These are phyloP conservation scores for Riparia riparia DNA, from an alignment of 2,113 vertebrate genomes.

Conservation along the genomic window DNA sequence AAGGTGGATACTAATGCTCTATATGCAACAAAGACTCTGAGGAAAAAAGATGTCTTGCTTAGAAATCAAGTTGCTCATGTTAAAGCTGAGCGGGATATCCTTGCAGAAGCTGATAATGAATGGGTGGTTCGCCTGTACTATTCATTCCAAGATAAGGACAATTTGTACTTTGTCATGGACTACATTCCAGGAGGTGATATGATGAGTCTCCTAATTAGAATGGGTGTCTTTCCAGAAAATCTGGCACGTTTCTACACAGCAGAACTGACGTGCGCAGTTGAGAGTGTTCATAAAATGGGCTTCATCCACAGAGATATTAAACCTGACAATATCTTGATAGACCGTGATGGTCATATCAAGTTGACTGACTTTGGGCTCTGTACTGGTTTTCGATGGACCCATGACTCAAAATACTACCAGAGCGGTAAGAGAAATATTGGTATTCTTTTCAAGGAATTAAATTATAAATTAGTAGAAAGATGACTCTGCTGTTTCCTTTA, in stretches of 20 bases:
- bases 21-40: slow-evolving; percentile 99
- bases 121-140: slow-evolving; percentile 99
- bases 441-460: background rate
- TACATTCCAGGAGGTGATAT: slow-evolving; percentile 99
- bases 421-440: slow-evolving; percentile 85
- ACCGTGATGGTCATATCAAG: slow-evolving; percentile 97
- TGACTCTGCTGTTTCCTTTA: background rate
- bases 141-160: slow-evolving; percentile 98
- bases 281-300: slow-evolving; percentile 99
- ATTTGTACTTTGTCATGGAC: slow-evolving; percentile 99
- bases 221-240: slow-evolving; percentile 95
- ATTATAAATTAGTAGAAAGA: background rate
- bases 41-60: slow-evolving; percentile 96
- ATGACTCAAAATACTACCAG: slow-evolving; percentile 99
- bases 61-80: slow-evolving; percentile 98
- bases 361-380: slow-evolving; percentile 97
- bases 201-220: slow-evolving; percentile 98
- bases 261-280: slow-evolving; percentile 94
- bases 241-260: slow-evolving; percentile 97
- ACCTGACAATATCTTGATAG: slow-evolving; percentile 98
- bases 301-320: slow-evolving; percentile 99
- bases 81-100: slow-evolving; percentile 97
- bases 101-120: slow-evolving; percentile 98
- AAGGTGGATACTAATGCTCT: slow-evolving; percentile 96
- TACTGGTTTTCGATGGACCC: slow-evolving; percentile 98